Conservation (phyloP, 2,888 invertebrate species). For the Exephanes ischioxanthus region DNA sequence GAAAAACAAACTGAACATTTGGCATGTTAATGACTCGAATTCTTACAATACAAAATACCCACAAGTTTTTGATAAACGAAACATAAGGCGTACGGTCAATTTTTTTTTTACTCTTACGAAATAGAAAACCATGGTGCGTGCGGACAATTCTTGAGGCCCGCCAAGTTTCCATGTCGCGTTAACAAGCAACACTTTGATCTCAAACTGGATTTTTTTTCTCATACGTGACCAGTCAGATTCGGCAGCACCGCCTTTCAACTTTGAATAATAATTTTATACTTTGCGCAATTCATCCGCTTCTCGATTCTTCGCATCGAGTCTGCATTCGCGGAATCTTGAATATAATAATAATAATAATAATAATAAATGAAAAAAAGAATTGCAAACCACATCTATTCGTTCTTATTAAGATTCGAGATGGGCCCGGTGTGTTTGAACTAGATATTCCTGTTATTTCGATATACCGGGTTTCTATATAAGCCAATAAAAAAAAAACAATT, state of each 20-base stretch:
- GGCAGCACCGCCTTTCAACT: constrained; percentile 23
- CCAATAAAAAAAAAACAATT: neutral
- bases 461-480: neutral
- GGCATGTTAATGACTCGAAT: neutral
- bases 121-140: constrained; percentile 38
- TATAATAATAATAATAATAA: constrained; percentile 31
- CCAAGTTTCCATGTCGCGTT: constrained; percentile 28
- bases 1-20: neutral
- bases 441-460: constrained; percentile 31
- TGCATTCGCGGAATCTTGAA: constrained; percentile 50
- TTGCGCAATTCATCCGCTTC: constrained; percentile 44
- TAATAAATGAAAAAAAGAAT: constrained; percentile 12
- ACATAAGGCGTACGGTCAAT: neutral
- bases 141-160: constrained; percentile 31
- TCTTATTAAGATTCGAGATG: constrained; percentile 39
- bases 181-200: constrained; percentile 35
- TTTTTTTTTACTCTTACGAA: constrained; percentile 4
- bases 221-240: constrained; percentile 23
- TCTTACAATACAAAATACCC: neutral
- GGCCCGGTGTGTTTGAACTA: constrained; percentile 17
- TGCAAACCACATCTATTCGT: neutral
- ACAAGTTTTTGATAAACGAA: neutral
- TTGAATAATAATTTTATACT: constrained; percentile 58
- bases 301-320: constrained; percentile 44
- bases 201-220: constrained; percentile 52